Conservation (phyloP, 92 coral and sea anemone species). For the Heteractis magnifica region DNA sequence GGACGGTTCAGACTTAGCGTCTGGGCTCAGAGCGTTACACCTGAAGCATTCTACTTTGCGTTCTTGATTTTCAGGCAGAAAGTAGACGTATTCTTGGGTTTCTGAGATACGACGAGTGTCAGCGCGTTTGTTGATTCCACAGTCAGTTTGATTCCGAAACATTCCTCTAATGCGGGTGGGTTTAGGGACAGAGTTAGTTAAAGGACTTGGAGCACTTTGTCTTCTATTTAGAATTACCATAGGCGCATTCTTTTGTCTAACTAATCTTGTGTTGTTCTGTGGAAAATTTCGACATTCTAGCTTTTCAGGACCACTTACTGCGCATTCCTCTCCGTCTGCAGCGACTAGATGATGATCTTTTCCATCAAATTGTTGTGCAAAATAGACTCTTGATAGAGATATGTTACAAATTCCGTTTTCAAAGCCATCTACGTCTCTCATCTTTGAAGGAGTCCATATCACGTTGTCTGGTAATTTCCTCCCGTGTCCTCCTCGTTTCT, state of each 20-base stretch:
- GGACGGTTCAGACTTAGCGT: background rate
- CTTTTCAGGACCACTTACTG: background rate
- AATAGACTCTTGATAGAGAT: constrained; percentile 18
- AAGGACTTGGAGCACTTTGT: background rate
- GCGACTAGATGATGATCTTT: background rate
- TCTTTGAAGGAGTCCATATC: background rate
- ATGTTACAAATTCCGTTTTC: background rate
- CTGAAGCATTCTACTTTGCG: background rate
- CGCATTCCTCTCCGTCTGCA: background rate
- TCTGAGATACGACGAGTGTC: background rate
- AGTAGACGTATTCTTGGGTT: constrained; percentile 11
- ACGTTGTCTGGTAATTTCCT: background rate
- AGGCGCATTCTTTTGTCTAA: background rate
- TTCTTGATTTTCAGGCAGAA: background rate
- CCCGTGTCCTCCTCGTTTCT: background rate
- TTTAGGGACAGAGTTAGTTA: background rate
- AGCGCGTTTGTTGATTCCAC: background rate
- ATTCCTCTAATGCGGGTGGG: background rate
- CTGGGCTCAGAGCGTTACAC: background rate
- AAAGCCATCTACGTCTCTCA: background rate
- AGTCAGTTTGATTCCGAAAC: background rate
- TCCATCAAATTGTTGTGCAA: constrained; percentile 5
- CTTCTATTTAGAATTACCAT: background rate
- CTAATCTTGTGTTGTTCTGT: background rate
- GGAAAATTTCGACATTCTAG: background rate